Evolutionary conservation across 2,888 invertebrate genomes (phyloP).

Genomic region (Tyria jacobaeae): DNA sequence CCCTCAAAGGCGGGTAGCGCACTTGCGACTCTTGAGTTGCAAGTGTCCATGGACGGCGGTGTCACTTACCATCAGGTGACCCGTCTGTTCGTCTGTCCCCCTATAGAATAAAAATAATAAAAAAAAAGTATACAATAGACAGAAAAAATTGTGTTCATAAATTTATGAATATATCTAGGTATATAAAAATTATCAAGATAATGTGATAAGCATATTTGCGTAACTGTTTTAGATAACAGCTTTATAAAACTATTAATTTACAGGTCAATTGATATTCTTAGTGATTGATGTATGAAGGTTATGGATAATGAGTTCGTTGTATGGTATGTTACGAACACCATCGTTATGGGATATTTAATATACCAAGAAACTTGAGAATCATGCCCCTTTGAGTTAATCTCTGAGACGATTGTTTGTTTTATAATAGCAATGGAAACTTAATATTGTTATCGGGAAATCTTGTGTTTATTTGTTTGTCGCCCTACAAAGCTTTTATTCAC

Average conservation of each 20-base stretch:
- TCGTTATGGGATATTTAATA: slow-evolving; percentile 20
- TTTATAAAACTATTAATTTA: slow-evolving; percentile 20
- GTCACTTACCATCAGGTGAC: too few species aligned
- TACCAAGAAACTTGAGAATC: slow-evolving; percentile 22
- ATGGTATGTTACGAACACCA: background rate
- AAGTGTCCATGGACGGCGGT: too few species aligned
- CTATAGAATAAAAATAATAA: too few species aligned
- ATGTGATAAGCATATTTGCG: background rate
- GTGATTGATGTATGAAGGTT: slow-evolving; percentile 20
- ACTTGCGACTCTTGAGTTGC: too few species aligned
- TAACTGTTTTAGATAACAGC: slow-evolving; percentile 9
- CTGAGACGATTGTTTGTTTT: background rate
- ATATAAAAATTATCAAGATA: background rate
- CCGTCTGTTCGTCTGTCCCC: too few species aligned
- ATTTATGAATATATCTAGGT: background rate
- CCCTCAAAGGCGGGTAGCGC: too few species aligned
- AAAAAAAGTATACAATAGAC: too few species aligned
- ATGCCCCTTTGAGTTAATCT: slow-evolving; percentile 13
- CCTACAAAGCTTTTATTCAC: too few species aligned
- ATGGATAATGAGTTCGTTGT: slow-evolving; percentile 10
- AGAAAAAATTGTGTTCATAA: background rate
- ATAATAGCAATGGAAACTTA: background rate
- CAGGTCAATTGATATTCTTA: slow-evolving; percentile 31
- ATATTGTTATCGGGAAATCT: too few species aligned
- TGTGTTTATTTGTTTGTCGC: too few species aligned